phyloP scores from a whole-genome alignment of 1,140 invertebrate species.

The Heterodera carotae region DNA sequence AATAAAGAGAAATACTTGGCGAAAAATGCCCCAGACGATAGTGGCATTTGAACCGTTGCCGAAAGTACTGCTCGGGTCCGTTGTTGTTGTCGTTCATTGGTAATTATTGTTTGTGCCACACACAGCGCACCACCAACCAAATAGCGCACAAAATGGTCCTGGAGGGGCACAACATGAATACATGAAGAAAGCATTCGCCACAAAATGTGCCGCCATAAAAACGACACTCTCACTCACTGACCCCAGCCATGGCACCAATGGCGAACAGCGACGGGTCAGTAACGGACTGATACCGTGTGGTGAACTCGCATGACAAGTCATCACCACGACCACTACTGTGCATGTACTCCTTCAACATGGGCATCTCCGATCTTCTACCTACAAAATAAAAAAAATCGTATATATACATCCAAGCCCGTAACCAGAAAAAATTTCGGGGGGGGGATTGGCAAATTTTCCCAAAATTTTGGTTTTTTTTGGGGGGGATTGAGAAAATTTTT shows the following conservation, averaged over 20 bases:
- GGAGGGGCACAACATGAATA: no score
- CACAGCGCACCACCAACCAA: constrained; percentile 58
- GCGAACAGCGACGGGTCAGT: constrained; percentile 48
- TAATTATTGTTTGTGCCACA: constrained; percentile 51
- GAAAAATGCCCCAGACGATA: no score
- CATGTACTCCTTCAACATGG: constrained; percentile 26
- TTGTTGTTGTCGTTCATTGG: not conserved
- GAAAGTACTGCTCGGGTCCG: not conserved
- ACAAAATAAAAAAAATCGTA: constrained; percentile 56
- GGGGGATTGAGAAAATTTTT: no score
- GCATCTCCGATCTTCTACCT: constrained; percentile 48
- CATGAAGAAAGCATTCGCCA: no score
- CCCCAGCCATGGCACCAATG: constrained; percentile 56
- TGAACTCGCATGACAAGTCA: constrained; percentile 40
- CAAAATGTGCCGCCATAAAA: no score
- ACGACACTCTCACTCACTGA: not conserved
- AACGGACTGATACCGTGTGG: constrained; percentile 33
- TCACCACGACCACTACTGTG: no score
- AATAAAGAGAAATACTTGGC: no score
- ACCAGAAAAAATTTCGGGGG: no score
- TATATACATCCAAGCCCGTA: no score
- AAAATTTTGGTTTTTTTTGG: no score
- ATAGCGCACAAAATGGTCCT: constrained; percentile 60
- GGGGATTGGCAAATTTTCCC: no score
- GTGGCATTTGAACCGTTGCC: not conserved